These are phyloP conservation scores for Tachina grossa DNA, from an alignment of 2,888 invertebrate genomes.

Conservation along the genomic window DNA sequence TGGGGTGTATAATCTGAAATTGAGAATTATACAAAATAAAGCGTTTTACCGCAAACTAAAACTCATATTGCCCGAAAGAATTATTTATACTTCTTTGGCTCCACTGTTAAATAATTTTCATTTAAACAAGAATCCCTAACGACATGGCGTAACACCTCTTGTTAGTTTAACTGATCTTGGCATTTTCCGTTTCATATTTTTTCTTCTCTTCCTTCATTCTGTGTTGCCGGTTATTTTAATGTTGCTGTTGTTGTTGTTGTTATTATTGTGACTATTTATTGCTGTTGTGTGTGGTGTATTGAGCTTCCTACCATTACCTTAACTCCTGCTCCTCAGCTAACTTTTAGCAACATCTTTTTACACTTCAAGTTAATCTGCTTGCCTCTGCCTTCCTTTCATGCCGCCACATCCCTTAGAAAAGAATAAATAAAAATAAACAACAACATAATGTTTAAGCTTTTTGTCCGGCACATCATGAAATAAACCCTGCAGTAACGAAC, in stretches of 20 bases:
- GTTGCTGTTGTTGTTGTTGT: conserved; percentile 31
- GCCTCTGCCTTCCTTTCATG: conserved; percentile 34
- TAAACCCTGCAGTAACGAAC: conserved; percentile 51
- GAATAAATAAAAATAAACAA: too few relatives aligned
- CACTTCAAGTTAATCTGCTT: conserved; percentile 41
- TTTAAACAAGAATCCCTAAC: conserved; percentile 71
- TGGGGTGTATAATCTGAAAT: background rate
- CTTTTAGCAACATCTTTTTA: conserved; percentile 24
- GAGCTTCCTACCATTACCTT: conserved; percentile 18
- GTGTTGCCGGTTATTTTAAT: conserved; percentile 14
- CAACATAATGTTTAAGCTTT: conserved; percentile 41
- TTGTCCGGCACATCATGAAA: conserved; percentile 39
- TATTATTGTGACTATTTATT: conserved; percentile 47
- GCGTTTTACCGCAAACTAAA: background rate
- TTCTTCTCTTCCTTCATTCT: conserved; percentile 6
- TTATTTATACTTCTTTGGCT: background rate
- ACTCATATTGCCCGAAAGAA: background rate
- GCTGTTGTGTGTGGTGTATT: conserved; percentile 45
- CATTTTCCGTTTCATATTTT: conserved; percentile 52
- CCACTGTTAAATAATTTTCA: conserved; percentile 67
- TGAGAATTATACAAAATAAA: background rate
- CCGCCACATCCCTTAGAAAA: conserved; percentile 31
- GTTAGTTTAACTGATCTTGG: conserved; percentile 80
- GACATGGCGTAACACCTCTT: conserved; percentile 76
- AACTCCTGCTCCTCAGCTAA: background rate